Conservation (phyloP, 2,797 vertebrate species). For the Thripadectes ignobilis region DNA sequence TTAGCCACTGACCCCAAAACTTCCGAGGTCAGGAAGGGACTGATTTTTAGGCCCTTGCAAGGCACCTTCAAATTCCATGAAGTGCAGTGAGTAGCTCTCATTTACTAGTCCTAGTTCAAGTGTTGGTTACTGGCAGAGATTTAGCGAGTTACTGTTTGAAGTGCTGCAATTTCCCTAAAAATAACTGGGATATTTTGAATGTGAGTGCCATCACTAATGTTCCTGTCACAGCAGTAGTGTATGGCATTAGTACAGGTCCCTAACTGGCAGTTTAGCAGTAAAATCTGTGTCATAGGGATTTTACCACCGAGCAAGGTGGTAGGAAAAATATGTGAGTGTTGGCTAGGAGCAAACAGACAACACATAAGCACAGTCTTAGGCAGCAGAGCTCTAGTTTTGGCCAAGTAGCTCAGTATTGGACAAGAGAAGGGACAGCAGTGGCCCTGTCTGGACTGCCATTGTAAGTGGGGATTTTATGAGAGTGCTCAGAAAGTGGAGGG, state of each 20-base stretch:
- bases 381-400: not conserved
- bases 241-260: not conserved
- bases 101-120: not conserved
- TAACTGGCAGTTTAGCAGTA: not conserved
- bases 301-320: not conserved
- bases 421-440: not conserved
- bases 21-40: not conserved
- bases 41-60: not conserved
- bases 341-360: not conserved
- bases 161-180: not conserved
- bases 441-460: not conserved
- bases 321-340: not conserved
- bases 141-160: not conserved
- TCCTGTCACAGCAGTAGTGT: not conserved
- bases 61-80: not conserved
- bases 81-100: not conserved
- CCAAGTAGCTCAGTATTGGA: not conserved
- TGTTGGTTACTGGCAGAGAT: not conserved
- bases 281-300: not conserved
- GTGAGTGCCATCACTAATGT: not conserved
- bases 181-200: not conserved
- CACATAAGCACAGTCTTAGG: not conserved
- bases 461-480: not conserved
- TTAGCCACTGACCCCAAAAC: not conserved
- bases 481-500: not conserved